A percentile compares a stretch with the other conserved stretches of the same genome.
Evolutionary conservation across 2,113 vertebrate species (phyloP).

Genomic region (Orcinus orca): DNA sequence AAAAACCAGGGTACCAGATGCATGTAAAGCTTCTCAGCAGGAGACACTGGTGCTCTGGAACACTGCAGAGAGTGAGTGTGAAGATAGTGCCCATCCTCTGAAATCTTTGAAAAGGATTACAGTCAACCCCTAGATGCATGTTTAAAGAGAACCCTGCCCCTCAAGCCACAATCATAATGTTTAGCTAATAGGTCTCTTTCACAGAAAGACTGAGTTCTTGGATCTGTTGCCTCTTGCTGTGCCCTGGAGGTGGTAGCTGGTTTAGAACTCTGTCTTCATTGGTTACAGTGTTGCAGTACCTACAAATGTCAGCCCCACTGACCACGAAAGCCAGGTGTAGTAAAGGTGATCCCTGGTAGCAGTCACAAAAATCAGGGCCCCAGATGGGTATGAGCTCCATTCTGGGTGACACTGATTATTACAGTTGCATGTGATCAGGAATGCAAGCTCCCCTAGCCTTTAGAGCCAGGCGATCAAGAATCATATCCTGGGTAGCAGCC

Average conservation of each 20-base stretch:
- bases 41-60: neutral
- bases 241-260: neutral
- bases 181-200: neutral
- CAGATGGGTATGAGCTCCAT: neutral
- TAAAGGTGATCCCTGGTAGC: neutral
- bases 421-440: neutral
- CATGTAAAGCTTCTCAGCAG: neutral
- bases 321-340: neutral
- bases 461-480: neutral
- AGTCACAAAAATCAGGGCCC: neutral
- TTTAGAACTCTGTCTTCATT: neutral
- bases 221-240: neutral
- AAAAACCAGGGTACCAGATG: neutral
- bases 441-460: neutral
- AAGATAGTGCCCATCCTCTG: neutral
- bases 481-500: neutral
- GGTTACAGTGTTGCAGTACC: neutral
- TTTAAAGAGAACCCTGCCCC: neutral
- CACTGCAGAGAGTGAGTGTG: neutral
- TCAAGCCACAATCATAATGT: neutral
- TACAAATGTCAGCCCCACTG: neutral
- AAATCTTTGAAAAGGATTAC: neutral
- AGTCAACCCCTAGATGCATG: neutral
- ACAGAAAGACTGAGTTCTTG: neutral
- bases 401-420: neutral